Conservation (phyloP, 2,113 vertebrate species). For the Laticauda laticaudata region DNA sequence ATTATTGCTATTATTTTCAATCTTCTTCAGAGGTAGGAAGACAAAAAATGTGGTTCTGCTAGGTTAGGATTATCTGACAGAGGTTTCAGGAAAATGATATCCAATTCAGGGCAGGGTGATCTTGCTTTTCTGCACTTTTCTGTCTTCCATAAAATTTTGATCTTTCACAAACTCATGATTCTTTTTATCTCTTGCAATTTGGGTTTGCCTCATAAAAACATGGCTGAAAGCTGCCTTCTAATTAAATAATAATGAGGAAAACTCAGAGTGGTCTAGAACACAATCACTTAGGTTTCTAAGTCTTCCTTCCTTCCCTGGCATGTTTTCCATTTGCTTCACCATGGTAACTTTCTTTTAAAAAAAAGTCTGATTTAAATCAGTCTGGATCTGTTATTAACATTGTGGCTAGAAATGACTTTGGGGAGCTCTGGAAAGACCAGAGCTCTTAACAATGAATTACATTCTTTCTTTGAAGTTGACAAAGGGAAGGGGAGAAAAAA, state of each 20-base stretch:
- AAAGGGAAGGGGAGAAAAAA: background rate
- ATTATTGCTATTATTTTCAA: background rate
- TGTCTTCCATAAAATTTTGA: background rate
- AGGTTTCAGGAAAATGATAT: background rate
- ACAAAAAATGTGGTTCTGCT: background rate
- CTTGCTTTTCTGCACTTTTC: background rate
- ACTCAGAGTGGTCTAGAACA: conserved; percentile 27
- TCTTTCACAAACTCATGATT: background rate
- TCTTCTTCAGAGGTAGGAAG: background rate
- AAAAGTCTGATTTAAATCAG: conserved; percentile 62
- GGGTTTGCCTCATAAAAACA: background rate
- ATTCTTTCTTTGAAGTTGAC: conserved; percentile 57
- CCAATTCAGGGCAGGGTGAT: background rate
- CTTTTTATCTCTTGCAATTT: background rate
- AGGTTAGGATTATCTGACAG: background rate
- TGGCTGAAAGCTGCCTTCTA: background rate
- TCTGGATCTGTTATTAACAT: conserved; percentile 64
- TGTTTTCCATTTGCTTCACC: conserved; percentile 16
- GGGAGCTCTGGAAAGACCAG: conserved; percentile 63
- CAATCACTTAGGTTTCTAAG: conserved; percentile 2
- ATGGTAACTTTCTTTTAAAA: conserved; percentile 32
- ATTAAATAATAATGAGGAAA: background rate
- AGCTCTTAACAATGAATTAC: conserved; percentile 44
- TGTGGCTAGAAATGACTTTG: conserved; percentile 58
- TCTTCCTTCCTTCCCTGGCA: background rate